Evolutionary conservation across 2,888 invertebrate species (phyloP).

Genomic region (Willowsia nigromaculata): DNA sequence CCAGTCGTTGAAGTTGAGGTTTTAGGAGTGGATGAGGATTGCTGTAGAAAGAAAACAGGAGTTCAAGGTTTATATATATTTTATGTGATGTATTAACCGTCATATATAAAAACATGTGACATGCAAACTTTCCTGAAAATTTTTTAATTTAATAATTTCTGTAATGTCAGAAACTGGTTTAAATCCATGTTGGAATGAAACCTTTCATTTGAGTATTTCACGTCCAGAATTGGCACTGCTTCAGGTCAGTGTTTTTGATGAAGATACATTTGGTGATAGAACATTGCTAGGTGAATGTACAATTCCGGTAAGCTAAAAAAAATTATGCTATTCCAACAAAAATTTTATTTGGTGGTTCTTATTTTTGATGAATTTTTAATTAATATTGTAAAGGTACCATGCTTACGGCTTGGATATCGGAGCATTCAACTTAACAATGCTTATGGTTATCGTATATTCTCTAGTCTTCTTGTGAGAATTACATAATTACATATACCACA

Average conservation of each 20-base stretch:
- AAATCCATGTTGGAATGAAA: constrained; percentile 92
- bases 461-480: background rate
- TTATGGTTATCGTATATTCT: constrained; percentile 38
- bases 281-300: constrained; percentile 98
- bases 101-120: too few relatives aligned
- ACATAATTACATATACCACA: too few relatives aligned
- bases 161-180: constrained; percentile 91
- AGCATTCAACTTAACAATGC: constrained; percentile 28
- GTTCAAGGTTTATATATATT: background rate
- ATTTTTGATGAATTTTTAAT: background rate
- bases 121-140: too few relatives aligned
- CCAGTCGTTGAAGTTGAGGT: constrained; percentile 96
- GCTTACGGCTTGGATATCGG: constrained; percentile 11
- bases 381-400: background rate
- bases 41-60: constrained; percentile 87
- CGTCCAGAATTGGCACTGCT: constrained; percentile 92
- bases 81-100: too few relatives aligned
- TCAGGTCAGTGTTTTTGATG: constrained; percentile 94
- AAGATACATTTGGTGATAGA: constrained; percentile 97
- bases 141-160: too few relatives aligned
- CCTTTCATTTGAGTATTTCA: constrained; percentile 88
- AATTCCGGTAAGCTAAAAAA: constrained; percentile 85
- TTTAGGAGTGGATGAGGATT: constrained; percentile 92
- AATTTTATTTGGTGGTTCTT: background rate
- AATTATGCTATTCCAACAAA: background rate